Base-by-base conservation (phyloP, 2,888 invertebrate genomes). In the Acanthosepion esculentum region DNA sequence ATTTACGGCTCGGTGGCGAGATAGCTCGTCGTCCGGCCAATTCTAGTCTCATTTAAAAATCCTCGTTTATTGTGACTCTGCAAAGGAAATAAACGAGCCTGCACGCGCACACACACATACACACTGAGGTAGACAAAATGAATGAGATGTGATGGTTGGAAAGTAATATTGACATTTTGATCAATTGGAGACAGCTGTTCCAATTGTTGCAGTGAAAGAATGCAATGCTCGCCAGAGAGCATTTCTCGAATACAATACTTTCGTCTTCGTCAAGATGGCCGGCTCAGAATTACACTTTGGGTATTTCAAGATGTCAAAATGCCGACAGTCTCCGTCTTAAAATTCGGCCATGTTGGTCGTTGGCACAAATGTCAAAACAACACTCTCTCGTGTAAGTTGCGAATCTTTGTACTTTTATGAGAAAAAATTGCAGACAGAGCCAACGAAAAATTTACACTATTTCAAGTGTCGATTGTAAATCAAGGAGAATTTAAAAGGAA, bases 181-280 rank as follows among this genome's bases (percentile, higher is more conserved):
- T 78, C 78, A 78, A 78, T 78, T 78, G 78, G n/a, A 78, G 78
- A 78, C 78, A 78, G 78, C 78, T 78, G 78, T 78, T 78, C 12
- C n/a, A 78, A 78, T n/a, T 78, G 78, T 78, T 78, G 12, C 78
- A n/a, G 78, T 3, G 78, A 78, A 78, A 78, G 78, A 78, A 78
- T 78, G 78, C 15, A 33, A n/a, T 78, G 78, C 78, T 78, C 78
- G 78, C 78, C 78, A 78, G 78, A n/a, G 78, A 78, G 33, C 78
- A 78, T 78, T 78, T 78, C n/a, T n/a, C n/a, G 78, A 78, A 78
- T 33, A 78, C 78, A 78, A 78, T 78, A 33, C 78, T 78, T 78
- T 78, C n/a, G n/a, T n/a, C 10, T 78, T 78, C 78, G n/a, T 18
- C 78, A n/a, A 78, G 10, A 78, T 78, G 78, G 78, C 78, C 33